Base-by-base conservation (phyloP, 2,797 vertebrate genomes). In the Sardinella longiceps region DNA sequence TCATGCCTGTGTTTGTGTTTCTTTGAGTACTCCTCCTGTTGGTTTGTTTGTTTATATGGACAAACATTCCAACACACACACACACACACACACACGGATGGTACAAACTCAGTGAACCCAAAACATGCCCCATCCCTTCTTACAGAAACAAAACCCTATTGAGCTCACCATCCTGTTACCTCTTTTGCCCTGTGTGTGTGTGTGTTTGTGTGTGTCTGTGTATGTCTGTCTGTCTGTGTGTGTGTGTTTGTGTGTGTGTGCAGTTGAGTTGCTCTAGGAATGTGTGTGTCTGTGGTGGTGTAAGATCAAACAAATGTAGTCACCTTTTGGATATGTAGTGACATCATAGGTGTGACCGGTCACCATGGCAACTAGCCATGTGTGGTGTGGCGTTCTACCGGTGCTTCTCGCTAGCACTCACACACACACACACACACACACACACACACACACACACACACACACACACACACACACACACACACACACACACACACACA, bases 371-470 rank as follows among this genome's bases (percentile, higher is more conserved):
- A 63, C 58, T 25, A 63, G 25, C 58, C 28, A 25, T 25, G 58
- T 28, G 58, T 23, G 53, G n/a, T 63, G n/a, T n/a, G n/a, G n/a
- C 20, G 5, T 23, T 23, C n/a, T 28, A 25, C 5, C 58, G 12
- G 5, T 60, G 58, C n/a, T 43, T n/a, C n/a, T n/a, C n/a, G n/a
- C n/a, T n/a, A n/a, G n/a, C 53, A 60, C 63, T 70, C 6, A 14
- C 28, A 70, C 63, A 70, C 63, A 70, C 63, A 70, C 63, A 66
- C 63, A 7, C 84, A 84, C 25, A 53, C 50, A 18, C 58, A 80
- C 58, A 80, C 80, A 80, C 25, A 83, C 5, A 37, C 80, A n/a
- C 39, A 23, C 25, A 23, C 56, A 58, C 56, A 58, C 56, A 58
- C 53, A 56, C 56, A n/a, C 56, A 58, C 23, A n/a, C 20, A 2